A percentile compares a stretch with the other conserved stretches of the same genome.
Conservation (phyloP, 2,888 invertebrate species). For the Coleophora flavipennella region DNA sequence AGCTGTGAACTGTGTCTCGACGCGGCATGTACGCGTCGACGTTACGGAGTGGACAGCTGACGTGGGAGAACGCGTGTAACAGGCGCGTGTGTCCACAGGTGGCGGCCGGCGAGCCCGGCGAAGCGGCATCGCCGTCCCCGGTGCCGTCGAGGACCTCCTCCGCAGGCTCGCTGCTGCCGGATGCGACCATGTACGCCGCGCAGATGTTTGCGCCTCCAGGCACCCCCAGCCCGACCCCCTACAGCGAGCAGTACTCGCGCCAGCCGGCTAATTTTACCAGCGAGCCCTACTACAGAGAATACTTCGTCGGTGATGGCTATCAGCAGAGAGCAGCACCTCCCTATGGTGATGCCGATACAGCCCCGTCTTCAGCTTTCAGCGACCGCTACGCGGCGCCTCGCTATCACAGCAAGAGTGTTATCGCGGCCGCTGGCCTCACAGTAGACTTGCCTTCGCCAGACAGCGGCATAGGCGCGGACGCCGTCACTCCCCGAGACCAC, state of each 20-base stretch:
- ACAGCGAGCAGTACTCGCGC: conserved; percentile 63
- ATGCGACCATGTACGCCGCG: conserved; percentile 78
- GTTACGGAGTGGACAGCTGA: conserved; percentile 72
- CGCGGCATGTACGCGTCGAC: conserved; percentile 74
- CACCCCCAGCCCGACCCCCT: conserved; percentile 77
- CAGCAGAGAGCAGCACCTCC: conserved; percentile 74
- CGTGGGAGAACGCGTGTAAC: conserved; percentile 77
- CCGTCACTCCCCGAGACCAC: conserved; percentile 92
- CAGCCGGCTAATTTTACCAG: conserved; percentile 76
- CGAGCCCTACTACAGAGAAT: conserved; percentile 87
- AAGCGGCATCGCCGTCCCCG: conserved; percentile 75
- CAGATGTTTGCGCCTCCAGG: conserved; percentile 80
- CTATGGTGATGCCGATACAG: conserved; percentile 71
- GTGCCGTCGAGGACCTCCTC: conserved; percentile 75
- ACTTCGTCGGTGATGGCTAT: conserved; percentile 77
- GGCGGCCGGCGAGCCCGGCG: conserved; percentile 70
- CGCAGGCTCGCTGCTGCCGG: conserved; percentile 72
- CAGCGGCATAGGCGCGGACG: conserved; percentile 95
- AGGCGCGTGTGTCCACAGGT: conserved; percentile 76
- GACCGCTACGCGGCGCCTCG: conserved; percentile 79
- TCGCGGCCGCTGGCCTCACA: conserved; percentile 86
- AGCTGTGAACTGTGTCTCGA: conserved; percentile 63
- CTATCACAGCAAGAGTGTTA: conserved; percentile 81
- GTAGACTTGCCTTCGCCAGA: conserved; percentile 97
- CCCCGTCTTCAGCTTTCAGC: conserved; percentile 76